Conservation (phyloP, 1,140 invertebrate species). For the Muscidifurax raptorellus region DNA sequence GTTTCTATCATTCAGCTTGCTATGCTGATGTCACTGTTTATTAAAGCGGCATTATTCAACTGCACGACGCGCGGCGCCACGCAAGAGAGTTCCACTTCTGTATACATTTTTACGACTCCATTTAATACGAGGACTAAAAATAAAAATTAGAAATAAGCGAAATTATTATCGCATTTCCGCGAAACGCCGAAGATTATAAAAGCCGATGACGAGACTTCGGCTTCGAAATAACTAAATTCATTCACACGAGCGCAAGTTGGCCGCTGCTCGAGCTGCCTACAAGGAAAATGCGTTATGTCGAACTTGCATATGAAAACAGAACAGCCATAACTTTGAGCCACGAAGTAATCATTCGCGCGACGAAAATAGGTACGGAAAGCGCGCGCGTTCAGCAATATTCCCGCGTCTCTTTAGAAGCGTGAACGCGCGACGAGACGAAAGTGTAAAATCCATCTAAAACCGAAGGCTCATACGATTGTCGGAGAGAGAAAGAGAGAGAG, state of each 20-base stretch:
- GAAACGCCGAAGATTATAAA: conserved; percentile 1
- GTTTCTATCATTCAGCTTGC: not conserved
- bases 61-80: not conserved
- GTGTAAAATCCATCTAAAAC: conserved; percentile 25
- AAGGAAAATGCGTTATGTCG: conserved; percentile 34
- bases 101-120: not conserved
- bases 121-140: not conserved
- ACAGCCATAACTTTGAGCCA: conserved; percentile 38
- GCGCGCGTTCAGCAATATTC: not conserved
- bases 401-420: conserved; percentile 13
- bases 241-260: not conserved
- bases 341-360: conserved; percentile 33
- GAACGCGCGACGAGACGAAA: conserved; percentile 16
- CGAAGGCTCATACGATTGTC: conserved; percentile 7
- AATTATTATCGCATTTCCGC: not conserved
- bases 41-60: conserved; percentile 16
- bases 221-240: conserved; percentile 38
- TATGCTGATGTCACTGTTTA: conserved; percentile 31
- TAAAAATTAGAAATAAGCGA: conserved; percentile 14
- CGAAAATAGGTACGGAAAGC: conserved; percentile 40
- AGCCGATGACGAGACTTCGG: not conserved
- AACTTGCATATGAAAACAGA: conserved; percentile 37
- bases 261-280: not conserved
- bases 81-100: not conserved
- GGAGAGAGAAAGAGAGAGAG: not conserved